Percentiles rank a stretch among this genome's conserved stretches.
These are phyloP conservation scores for Pagrus major DNA, from an alignment of 2,113 vertebrate species.

Conservation along the genomic window DNA sequence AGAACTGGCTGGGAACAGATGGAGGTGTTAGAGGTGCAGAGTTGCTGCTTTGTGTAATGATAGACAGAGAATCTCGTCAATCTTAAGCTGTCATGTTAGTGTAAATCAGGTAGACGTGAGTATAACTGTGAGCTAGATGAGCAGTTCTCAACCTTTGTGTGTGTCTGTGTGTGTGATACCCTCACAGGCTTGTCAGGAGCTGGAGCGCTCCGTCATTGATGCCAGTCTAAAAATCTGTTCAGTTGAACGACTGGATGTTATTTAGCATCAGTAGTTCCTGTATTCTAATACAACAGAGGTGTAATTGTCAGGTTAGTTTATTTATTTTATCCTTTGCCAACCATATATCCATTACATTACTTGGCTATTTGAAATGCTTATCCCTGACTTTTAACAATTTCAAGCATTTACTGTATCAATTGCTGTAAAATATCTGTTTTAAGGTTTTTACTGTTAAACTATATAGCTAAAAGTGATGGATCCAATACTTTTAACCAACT, in stretches of 20 bases:
- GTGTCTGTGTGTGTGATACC: too few relatives aligned
- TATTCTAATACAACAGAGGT: not conserved
- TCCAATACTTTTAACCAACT: too few relatives aligned
- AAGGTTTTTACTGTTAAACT: too few relatives aligned
- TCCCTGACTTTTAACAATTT: too few relatives aligned
- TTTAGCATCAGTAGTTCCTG: not conserved
- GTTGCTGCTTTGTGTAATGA: constrained; percentile 27
- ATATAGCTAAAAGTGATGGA: too few relatives aligned
- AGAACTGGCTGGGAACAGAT: constrained; percentile 58
- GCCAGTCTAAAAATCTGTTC: not conserved
- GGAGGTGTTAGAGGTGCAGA: constrained; percentile 51
- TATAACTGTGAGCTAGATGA: not conserved
- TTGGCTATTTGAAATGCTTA: too few relatives aligned
- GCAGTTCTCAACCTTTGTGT: not conserved
- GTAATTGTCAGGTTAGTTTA: not conserved
- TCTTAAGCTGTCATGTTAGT: not conserved
- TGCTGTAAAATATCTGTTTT: too few relatives aligned
- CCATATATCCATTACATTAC: not conserved
- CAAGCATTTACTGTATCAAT: too few relatives aligned
- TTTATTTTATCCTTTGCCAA: not conserved
- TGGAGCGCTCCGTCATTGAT: not conserved
- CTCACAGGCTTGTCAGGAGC: not conserved
- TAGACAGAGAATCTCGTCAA: constrained; percentile 19
- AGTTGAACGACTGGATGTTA: not conserved
- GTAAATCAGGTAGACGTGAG: not conserved